Evolutionary conservation across 2,797 vertebrate genomes (phyloP).

Genomic region (Falco naumanni): DNA sequence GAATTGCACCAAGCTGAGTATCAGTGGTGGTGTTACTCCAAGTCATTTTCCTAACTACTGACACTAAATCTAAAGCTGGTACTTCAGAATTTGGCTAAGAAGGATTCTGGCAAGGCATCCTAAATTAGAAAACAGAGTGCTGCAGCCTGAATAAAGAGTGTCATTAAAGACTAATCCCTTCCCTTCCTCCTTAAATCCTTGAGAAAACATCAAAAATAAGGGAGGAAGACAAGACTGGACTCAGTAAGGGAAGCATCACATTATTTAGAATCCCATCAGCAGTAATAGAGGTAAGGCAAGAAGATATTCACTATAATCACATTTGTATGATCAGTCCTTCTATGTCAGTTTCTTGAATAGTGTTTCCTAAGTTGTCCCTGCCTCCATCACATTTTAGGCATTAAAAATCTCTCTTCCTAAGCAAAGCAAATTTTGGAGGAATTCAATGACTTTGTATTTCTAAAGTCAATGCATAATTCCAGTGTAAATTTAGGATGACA

Average conservation of each 20-base stretch:
- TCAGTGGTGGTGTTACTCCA: background rate
- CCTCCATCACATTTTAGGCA: background rate
- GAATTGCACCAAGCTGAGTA: background rate
- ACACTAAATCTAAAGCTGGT: slow-evolving; percentile 9
- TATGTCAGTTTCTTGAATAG: background rate
- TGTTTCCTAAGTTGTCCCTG: background rate
- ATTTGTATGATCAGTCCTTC: background rate
- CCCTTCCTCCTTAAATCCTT: background rate
- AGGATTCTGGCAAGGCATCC: background rate
- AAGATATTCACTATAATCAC: background rate
- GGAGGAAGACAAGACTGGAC: background rate
- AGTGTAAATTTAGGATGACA: background rate
- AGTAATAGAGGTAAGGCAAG: background rate
- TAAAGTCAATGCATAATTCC: background rate
- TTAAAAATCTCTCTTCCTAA: background rate
- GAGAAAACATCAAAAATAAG: background rate
- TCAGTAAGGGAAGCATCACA: background rate
- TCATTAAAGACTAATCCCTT: background rate
- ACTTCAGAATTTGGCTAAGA: slow-evolving; percentile 3
- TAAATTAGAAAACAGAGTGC: background rate
- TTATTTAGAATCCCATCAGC: background rate
- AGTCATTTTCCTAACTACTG: background rate
- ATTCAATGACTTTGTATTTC: background rate
- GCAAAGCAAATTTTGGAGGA: background rate
- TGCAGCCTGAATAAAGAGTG: background rate